Evolutionary conservation across 1,140 invertebrate genomes (phyloP), one percentile per base, ranked within the genome.

Genomic region (Heliconius melpomene): DNA sequence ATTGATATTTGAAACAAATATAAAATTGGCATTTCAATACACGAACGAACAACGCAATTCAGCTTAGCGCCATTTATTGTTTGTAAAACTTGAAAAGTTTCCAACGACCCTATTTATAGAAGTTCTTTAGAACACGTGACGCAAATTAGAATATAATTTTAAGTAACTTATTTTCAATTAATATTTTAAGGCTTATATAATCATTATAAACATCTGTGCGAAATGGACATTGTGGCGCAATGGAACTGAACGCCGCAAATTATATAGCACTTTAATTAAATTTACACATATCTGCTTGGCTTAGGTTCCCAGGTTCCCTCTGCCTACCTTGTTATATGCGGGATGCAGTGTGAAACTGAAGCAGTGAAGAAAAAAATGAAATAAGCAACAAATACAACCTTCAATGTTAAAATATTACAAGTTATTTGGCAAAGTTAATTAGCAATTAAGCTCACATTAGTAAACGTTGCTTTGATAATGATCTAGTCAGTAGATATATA

Each of bases 61-160:
- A 66, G 60, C 60, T 66, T 29, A 66, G 60, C 60, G 60, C 60
- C 60, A 66, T 66, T 29, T 26, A 66, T 66, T 66, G 60, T 66
- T 32, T 29, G 60, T 66, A 66, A 29, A 66, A 66, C 60, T 66
- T 66, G 60, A 66, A 66, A 66, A 66, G 60, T 66, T 66, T 66
- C 60, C 60, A 66, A 66, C 23, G 23, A 29, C 60, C n/a, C 60
- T 66, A 66, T 66, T 66, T 66, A 66, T 66, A 66, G 23, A 66
- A 26, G 60, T 29, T 66, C 26, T 66, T 66, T 29, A n/a, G 60
- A 66, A 29, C 23, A 18, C 23, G 60, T 66, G 60, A 66, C 60
- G 60, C 60, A 29, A 66, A 66, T 66, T 66, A 66, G 60, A 66
- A 29, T 66, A 29, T 66, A 29, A 66, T 66, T 66, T 29, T 29